A percentile compares a stretch with the other conserved stretches of the same genome.
These are phyloP conservation scores for Cydia strobilella DNA, from an alignment of 1,140 invertebrate species.

Conservation along the genomic window DNA sequence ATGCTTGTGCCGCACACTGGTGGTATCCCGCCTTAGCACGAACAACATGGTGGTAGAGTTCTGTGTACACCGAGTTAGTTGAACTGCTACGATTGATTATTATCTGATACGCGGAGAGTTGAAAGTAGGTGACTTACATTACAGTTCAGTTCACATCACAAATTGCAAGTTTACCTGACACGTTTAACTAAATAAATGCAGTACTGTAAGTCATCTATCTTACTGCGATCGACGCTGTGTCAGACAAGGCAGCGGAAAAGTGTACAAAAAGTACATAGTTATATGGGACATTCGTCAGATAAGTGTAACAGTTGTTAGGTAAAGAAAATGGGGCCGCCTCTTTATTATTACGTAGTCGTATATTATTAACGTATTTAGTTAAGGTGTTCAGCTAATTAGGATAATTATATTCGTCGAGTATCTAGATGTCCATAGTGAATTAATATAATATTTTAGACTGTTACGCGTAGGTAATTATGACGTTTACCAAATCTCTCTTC, in stretches of 20 bases:
- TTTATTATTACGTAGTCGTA: conserved; percentile 64
- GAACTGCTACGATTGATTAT: background rate
- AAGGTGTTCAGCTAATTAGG: conserved; percentile 54
- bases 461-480: conserved; percentile 55
- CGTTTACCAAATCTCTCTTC: conserved; percentile 69
- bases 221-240: background rate
- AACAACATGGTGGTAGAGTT: conserved; percentile 1
- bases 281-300: conserved; percentile 34
- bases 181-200: background rate
- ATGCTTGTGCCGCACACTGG: no score
- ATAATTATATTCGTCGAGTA: conserved; percentile 54
- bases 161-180: background rate
- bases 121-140: background rate
- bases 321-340: conserved; percentile 74
- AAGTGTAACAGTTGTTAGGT: conserved; percentile 41
- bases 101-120: background rate
- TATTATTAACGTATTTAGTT: conserved; percentile 52
- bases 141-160: background rate
- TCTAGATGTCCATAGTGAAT: conserved; percentile 55
- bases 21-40: no score
- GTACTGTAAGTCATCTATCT: background rate
- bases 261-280: conserved; percentile 19
- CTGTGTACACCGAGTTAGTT: background rate
- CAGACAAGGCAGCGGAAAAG: background rate
- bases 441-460: conserved; percentile 55